Evolutionary conservation across 2,113 vertebrate species (phyloP), one percentile per base, ranked within the genome.

Genomic region (Ammodytes dubius): DNA sequence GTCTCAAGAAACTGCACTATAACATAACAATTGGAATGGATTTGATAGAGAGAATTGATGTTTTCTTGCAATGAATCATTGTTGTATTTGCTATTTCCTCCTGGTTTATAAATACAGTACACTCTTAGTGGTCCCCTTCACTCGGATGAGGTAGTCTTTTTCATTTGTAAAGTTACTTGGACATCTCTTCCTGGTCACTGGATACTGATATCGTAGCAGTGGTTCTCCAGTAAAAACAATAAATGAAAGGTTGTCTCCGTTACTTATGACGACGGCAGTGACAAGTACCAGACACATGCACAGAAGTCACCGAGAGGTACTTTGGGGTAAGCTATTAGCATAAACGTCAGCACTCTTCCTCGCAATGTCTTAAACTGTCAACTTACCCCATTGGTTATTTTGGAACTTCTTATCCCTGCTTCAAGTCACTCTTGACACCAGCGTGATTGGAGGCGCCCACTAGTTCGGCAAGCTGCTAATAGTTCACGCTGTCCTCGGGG

Each of bases 311-410:
- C 73, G 58, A 37, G 74, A 83, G 69, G 46, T 87, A 86, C 77
- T 87, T 79, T 65, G 5, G 56, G 45, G 67, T 64, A 68, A 79
- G 63, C 78, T 86, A 85, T 89, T 91, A 88, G 76, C 85, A 87
- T 91, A 77, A 63, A 78, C 77, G 82, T 84, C 88, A 84, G 71
- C 76, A 57, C 78, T 83, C 82, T 54, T 27, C 77, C 80, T 73
- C 19, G 53, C 82, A 78, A 78, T 70, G 69, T 87, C 88, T 89
- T 87, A 89, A 88, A 82, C 89, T 72, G 0, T 0, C 88, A 86
- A 27, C 27, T 93, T 93, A 94, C 88, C 82, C 91, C 69, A 85
- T 73, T 61, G 91, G 82, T 74, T 94, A 86, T 94, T 95, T 95
- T 91, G 88, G 92, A 90, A 88, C 79, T 81, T 85, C 83, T 80